Evolutionary conservation across 1,140 invertebrate genomes (phyloP).

Genomic region (Phortica variegata): DNA sequence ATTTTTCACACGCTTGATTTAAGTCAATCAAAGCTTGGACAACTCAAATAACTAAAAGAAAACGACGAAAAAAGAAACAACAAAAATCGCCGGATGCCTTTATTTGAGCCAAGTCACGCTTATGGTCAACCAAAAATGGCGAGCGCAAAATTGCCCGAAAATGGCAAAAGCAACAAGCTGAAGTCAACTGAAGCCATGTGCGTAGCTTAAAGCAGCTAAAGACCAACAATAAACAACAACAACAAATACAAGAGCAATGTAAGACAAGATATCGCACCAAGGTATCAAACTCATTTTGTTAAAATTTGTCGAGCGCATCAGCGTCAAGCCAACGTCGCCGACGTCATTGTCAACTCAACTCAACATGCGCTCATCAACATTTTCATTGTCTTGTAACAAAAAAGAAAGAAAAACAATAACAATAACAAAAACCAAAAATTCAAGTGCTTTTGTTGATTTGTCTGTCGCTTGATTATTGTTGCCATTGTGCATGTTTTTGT

Average conservation of each 20-base stretch:
- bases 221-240: constrained; percentile 4
- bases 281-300: no score
- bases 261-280: no score
- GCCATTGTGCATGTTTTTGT: background rate
- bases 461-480: constrained; percentile 10
- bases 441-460: background rate
- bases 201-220: constrained; percentile 10
- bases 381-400: constrained; percentile 2
- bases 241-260: no score
- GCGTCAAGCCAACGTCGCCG: no score
- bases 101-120: constrained; percentile 26
- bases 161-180: constrained; percentile 20
- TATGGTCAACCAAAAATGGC: constrained; percentile 10
- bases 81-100: no score
- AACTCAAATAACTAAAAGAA: no score
- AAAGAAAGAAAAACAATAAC: constrained; percentile 12
- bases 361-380: no score
- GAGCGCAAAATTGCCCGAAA: constrained; percentile 42
- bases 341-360: no score
- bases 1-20: constrained; percentile 51
- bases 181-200: no score
- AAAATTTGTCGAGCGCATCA: no score
- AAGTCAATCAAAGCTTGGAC: no score
- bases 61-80: no score
- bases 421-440: constrained; percentile 5